Base-by-base conservation (phyloP, 2,888 invertebrate genomes). In the Amorpha juglandis region DNA sequence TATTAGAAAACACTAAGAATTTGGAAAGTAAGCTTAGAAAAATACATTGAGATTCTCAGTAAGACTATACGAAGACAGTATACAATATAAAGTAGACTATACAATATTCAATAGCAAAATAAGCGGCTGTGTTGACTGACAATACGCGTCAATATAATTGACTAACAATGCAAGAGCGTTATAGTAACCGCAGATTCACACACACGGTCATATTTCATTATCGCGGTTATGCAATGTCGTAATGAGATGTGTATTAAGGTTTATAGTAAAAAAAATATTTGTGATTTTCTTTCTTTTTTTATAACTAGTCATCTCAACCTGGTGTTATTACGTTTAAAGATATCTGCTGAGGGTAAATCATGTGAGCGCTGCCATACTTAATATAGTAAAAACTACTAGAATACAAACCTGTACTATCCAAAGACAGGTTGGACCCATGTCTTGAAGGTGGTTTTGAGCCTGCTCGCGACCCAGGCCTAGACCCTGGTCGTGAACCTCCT, bases 401-500 rank as follows among this genome's bases (percentile, higher is more conserved):
- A 48, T 21, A 71, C 70, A 73, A 88, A 97, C 97, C 97, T 87
- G 97, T 97, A 86, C 97, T 97, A 86, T 98, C 98, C 74, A 98
- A 92, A 55, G 98, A 98, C 70, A 98, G 95, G 82, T 97, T 98
- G 58, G 98, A 98, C 74, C 98, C 98, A 83, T 98, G 98, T 77
- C 98, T 95, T 75, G 98, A 98, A 27, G 98, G 97, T 72, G 98
- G 98, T 88, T 98, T 98, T 70, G 98, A 98, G 69, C 98, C 97
- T 69, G 97, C 95, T 75, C 98, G 94, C 74, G 98, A 97, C 45
- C 96, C 96, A 55, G 98, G 97, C 78, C 98, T 95, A 68, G 98
- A 98, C 68, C 96, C 95, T 53, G 98, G 98, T 82, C 98, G 95
- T 64, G 96, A 97, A 64, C 96, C 97, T 80, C 96, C 96, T 69